Percentiles rank a stretch among this genome's conserved stretches.
phyloP scores from a whole-genome alignment of 92 coral and sea anemone species.

The Actinostola sp. region DNA sequence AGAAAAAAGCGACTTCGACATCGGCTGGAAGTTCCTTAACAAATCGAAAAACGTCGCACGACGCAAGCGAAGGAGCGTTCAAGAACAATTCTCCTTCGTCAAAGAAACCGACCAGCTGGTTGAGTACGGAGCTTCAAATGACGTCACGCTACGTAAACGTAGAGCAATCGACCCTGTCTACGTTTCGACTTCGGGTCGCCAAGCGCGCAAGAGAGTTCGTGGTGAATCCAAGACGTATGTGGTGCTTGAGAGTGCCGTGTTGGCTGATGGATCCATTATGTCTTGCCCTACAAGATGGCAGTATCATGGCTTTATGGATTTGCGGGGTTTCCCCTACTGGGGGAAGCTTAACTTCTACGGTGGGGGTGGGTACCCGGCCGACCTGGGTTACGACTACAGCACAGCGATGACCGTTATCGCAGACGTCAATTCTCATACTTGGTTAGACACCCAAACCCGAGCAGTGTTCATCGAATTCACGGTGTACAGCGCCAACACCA shows the following conservation, averaged over 20 bases:
- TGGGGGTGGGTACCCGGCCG: constrained; percentile 93
- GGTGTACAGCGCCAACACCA: constrained; percentile 85
- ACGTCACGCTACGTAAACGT: constrained; percentile 49
- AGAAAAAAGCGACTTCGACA: constrained; percentile 59
- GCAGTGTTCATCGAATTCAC: constrained; percentile 85
- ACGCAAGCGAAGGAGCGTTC: constrained; percentile 69
- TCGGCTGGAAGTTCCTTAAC: constrained; percentile 74
- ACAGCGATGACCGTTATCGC: constrained; percentile 87
- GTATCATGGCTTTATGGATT: constrained; percentile 56
- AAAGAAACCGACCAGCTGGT: constrained; percentile 37
- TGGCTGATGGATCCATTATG: constrained; percentile 73
- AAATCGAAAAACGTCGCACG: constrained; percentile 19
- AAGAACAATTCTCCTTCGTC: constrained; percentile 67
- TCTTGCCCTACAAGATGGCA: constrained; percentile 94
- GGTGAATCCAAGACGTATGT: constrained; percentile 57
- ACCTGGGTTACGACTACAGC: constrained; percentile 84
- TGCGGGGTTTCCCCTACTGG: constrained; percentile 96
- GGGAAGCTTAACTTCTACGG: constrained; percentile 72
- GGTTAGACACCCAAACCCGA: constrained; percentile 75
- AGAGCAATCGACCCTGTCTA: constrained; percentile 89
- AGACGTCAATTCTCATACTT: constrained; percentile 83
- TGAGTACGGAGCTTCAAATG: constrained; percentile 17
- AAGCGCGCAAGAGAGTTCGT: constrained; percentile 64
- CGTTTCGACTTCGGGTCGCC: constrained; percentile 78
- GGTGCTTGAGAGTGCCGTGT: constrained; percentile 72